Percentiles rank a stretch among this genome's conserved stretches.
phyloP scores from a whole-genome alignment of 2,888 invertebrate species.

The Ischnura elegans region DNA sequence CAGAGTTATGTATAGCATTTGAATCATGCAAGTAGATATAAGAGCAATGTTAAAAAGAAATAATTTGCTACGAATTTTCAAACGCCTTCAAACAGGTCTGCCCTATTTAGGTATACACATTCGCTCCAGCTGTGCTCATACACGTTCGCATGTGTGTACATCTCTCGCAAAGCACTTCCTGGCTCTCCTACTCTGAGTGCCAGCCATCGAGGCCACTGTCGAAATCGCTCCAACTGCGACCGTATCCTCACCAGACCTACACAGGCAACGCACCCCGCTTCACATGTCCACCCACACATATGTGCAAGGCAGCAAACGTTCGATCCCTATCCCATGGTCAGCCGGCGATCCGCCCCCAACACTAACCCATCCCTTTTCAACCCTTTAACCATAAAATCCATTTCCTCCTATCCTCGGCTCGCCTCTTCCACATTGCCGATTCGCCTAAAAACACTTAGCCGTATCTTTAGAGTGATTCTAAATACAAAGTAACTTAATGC shows the following conservation, averaged over 20 bases:
- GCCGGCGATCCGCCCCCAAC: not conserved
- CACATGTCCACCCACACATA: not conserved
- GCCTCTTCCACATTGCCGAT: not conserved
- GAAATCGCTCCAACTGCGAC: constrained; percentile 16
- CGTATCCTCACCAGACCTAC: not conserved
- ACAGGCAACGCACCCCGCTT: not conserved
- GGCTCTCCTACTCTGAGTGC: not conserved
- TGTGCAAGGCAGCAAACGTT: not conserved
- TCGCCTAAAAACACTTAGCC: not conserved
- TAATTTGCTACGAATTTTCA: too few relatives aligned
- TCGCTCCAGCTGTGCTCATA: too few relatives aligned
- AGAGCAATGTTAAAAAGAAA: too few relatives aligned
- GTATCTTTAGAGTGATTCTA: not conserved
- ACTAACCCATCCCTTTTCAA: not conserved
- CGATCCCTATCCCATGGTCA: not conserved
- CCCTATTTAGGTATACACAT: too few relatives aligned
- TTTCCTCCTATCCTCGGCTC: not conserved
- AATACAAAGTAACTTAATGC: not conserved
- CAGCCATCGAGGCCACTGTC: not conserved
- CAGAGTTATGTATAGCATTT: too few relatives aligned
- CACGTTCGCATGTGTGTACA: too few relatives aligned
- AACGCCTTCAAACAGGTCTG: too few relatives aligned
- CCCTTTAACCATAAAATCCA: not conserved
- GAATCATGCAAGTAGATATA: too few relatives aligned
- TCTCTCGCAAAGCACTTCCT: too few relatives aligned